These are phyloP conservation scores for Parthenolecanium corni DNA, from an alignment of 2,888 invertebrate genomes.

Conservation along the genomic window DNA sequence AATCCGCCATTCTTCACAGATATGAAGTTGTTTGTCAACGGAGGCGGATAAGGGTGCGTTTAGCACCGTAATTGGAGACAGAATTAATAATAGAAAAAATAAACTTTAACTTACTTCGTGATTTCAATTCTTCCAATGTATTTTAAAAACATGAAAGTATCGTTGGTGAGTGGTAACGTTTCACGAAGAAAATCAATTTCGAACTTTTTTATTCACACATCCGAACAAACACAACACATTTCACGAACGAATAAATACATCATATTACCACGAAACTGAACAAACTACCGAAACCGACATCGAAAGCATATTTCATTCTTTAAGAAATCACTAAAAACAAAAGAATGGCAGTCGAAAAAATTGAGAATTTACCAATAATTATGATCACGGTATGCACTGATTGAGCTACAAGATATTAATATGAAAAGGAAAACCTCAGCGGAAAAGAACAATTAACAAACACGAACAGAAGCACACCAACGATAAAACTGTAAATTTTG, in stretches of 20 bases:
- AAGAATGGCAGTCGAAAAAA: constrained; percentile 20
- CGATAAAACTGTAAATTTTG: constrained; percentile 6
- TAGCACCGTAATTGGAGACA: no score
- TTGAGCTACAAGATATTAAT: no score
- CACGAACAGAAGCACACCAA: not conserved
- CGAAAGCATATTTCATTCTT: constrained; percentile 21
- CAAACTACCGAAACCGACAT: constrained; percentile 4
- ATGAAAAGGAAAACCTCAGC: no score
- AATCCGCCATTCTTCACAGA: no score
- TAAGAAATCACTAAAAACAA: constrained; percentile 13
- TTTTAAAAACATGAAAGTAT: not conserved
- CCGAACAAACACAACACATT: constrained; percentile 8
- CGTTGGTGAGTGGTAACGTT: not conserved
- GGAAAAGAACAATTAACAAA: constrained; percentile 1
- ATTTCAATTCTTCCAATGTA: not conserved
- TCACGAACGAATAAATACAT: constrained; percentile 4
- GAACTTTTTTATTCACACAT: constrained; percentile 3
- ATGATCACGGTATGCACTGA: no score
- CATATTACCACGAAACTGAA: not conserved
- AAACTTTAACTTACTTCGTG: not conserved
- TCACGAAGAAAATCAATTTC: not conserved
- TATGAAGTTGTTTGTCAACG: no score
- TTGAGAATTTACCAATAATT: no score
- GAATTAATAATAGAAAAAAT: not conserved
- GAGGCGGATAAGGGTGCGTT: no score